Evolutionary conservation across 2,113 vertebrate species (phyloP), one percentile per base, ranked within the genome.

Genomic region (Brachyhypopomus occidentalis): DNA sequence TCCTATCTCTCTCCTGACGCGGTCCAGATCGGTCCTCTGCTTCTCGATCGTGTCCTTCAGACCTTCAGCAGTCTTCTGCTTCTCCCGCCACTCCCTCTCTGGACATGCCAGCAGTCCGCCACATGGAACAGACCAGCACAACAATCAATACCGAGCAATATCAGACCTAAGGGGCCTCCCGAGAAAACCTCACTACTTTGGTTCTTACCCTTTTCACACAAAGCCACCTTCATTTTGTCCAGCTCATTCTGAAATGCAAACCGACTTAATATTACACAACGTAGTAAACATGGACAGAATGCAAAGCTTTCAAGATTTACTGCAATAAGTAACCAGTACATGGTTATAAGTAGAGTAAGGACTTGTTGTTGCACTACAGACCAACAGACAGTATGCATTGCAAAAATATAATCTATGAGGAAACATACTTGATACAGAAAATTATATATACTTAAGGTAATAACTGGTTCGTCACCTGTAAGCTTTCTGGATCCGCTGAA

Each of bases 11-110:
- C 94, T 95, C 86, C 91, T 92, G 25, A 95, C 87, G 0, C 89
- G 88, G 34, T 96, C 95, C 90, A 98, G 91, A 0, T 94, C 95
- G 83, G 90, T 92, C 27, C 91, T 96, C 87, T 96, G 96, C 75
- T 90, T 92, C 84, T 97, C 95, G 87, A 97, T 90, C 0, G 92
- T 93, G 70, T 96, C 92, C 85, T 93, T 94, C 82, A 99, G 89
- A 22, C 78, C 63, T 2, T 97, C 95, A 4, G 96, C 88, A 25
- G 92, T 56, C 45, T 88, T 90, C 88, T 96, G 95, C 85, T 90
- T 94, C 78, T 96, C 95, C 6, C 89, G 90, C 88, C 94, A 96
- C 81, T 98, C 96, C 86, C 90, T 95, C 77, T 96, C 97, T 99
- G 80, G 41, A 87, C 58, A 22, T 20, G 71, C 20, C 30, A 16